Evolutionary conservation across 2,888 invertebrate genomes (phyloP).

Genomic region (Thera obeliscata): DNA sequence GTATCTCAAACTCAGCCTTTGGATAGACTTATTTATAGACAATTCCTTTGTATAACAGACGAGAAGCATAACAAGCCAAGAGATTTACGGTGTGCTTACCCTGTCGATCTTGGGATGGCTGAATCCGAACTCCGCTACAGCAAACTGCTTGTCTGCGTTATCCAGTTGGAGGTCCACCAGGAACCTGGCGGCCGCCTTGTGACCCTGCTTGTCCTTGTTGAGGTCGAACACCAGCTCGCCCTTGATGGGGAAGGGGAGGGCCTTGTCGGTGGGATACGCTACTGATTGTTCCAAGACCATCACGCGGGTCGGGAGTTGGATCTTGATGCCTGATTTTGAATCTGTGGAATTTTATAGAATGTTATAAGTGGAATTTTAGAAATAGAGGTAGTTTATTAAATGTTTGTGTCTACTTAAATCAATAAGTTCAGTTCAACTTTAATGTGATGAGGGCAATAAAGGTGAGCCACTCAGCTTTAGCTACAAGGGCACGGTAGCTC

Average conservation of each 20-base stretch:
- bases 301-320: conserved; percentile 88
- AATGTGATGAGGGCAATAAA: no score
- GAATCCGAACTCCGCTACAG: conserved; percentile 85
- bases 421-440: no score
- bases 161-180: conserved; percentile 77
- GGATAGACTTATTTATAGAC: no score
- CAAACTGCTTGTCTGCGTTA: conserved; percentile 74
- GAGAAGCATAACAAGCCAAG: neutral
- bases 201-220: conserved; percentile 89
- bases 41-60: no score
- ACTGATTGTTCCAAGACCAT: conserved; percentile 85
- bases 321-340: conserved; percentile 78
- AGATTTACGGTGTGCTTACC: conserved; percentile 56
- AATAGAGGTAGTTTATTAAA: no score
- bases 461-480: no score
- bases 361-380: no score
- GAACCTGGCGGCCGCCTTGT: conserved; percentile 85
- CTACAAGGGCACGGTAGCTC: no score
- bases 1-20: no score
- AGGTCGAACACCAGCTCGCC: conserved; percentile 87
- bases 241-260: conserved; percentile 84
- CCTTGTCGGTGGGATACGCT: conserved; percentile 71
- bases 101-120: conserved; percentile 87
- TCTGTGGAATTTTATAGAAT: conserved; percentile 46
- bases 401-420: no score